phyloP scores from a whole-genome alignment of 2,797 vertebrate genomes.

The Paedocypris micromegethes region DNA sequence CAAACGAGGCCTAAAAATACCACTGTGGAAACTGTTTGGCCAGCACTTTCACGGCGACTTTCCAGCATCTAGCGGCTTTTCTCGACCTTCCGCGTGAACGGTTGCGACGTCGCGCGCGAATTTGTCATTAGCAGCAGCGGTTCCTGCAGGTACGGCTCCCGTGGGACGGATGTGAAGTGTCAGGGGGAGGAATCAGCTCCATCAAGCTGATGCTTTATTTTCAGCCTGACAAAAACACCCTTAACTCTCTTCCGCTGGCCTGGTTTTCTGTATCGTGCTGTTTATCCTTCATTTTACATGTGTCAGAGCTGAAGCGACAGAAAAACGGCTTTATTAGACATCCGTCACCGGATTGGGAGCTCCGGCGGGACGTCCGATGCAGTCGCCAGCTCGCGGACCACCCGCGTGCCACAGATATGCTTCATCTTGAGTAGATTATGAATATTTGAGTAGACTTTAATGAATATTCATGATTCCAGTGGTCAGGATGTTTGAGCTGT shows the following conservation, averaged over 20 bases:
- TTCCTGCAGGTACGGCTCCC: slow-evolving; percentile 46
- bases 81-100: slow-evolving; percentile 39
- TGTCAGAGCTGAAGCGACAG: too few relatives aligned
- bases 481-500: too few relatives aligned
- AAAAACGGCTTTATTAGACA: too few relatives aligned
- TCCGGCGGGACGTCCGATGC: too few relatives aligned
- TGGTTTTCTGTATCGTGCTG: slow-evolving; percentile 57
- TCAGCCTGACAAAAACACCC: slow-evolving; percentile 49
- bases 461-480: too few relatives aligned
- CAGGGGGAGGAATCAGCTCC: slow-evolving; percentile 50
- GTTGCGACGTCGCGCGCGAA: slow-evolving; percentile 12
- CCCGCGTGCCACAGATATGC: too few relatives aligned
- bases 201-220: slow-evolving; percentile 67
- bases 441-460: too few relatives aligned
- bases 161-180: slow-evolving; percentile 65
- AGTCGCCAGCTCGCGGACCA: too few relatives aligned
- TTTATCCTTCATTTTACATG: slow-evolving; percentile 54
- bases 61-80: slow-evolving; percentile 8
- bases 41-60: slow-evolving; percentile 43
- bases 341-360: too few relatives aligned
- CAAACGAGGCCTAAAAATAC: slow-evolving; percentile 27
- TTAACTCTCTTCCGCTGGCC: slow-evolving; percentile 61
- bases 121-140: slow-evolving; percentile 1
- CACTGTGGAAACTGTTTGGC: slow-evolving; percentile 48
- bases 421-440: too few relatives aligned